Evolutionary conservation across 2,797 vertebrate species (phyloP).

Genomic region (Myotis myotis): DNA sequence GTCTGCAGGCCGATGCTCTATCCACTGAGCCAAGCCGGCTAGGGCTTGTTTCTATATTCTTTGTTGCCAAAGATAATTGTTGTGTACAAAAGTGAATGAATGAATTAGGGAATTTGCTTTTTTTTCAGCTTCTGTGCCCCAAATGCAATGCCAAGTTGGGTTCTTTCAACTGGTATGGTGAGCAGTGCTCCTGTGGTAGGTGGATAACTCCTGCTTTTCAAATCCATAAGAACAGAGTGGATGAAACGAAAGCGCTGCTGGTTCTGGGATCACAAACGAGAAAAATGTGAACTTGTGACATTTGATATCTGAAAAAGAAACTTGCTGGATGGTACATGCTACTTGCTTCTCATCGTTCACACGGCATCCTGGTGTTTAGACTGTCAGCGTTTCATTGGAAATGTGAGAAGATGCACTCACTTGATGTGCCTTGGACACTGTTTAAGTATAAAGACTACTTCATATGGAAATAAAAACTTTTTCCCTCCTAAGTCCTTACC

Average conservation of each 20-base stretch:
- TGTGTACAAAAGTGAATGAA: not conserved
- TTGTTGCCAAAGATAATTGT: not conserved
- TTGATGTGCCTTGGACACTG: not conserved
- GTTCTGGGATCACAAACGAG: slow-evolving; percentile 68
- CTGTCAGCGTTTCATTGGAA: not conserved
- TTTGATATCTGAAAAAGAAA: not conserved
- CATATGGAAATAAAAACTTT: not conserved
- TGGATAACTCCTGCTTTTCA: slow-evolving; percentile 97
- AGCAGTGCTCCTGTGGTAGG: slow-evolving; percentile 94
- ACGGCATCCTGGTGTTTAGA: not conserved
- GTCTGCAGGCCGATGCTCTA: too few relatives aligned
- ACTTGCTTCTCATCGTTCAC: not conserved
- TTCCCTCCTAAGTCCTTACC: not conserved
- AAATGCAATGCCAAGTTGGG: slow-evolving; percentile 94
- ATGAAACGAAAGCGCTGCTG: slow-evolving; percentile 88
- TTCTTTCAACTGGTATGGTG: slow-evolving; percentile 95
- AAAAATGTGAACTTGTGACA: slow-evolving; percentile 53
- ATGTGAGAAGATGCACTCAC: not conserved
- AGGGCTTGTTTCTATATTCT: not conserved
- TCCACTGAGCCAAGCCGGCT: too few relatives aligned
- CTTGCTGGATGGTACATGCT: not conserved
- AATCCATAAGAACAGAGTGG: slow-evolving; percentile 94
- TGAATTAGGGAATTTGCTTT: slow-evolving; percentile 24
- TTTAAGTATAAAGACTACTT: not conserved
- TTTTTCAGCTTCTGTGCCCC: slow-evolving; percentile 93